Conservation (phyloP, 2,113 vertebrate species). For the Sinocyclocheilus maitianheensis region DNA sequence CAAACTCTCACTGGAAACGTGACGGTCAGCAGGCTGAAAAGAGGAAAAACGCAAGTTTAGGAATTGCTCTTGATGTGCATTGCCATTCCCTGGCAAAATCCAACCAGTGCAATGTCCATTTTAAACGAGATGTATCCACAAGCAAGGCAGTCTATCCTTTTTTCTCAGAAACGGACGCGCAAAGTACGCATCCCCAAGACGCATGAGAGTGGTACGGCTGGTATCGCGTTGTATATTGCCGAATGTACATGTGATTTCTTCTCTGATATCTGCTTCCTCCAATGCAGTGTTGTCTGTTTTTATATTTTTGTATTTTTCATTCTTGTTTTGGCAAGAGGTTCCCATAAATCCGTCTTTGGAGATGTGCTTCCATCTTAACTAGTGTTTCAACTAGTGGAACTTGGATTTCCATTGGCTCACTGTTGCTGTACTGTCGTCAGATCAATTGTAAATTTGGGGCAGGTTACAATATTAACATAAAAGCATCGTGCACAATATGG, state of each 20-base stretch:
- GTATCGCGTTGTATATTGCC: constrained; percentile 62
- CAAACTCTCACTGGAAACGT: constrained; percentile 68
- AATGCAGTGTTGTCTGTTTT: not conserved
- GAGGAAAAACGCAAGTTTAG: constrained; percentile 62
- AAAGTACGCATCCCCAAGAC: constrained; percentile 67
- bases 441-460: constrained; percentile 38
- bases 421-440: constrained; percentile 52
- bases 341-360: constrained; percentile 20
- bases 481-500: constrained; percentile 15
- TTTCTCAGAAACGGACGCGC: constrained; percentile 53
- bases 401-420: constrained; percentile 67
- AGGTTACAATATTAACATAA: constrained; percentile 31
- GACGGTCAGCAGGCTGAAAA: constrained; percentile 51
- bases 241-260: constrained; percentile 58
- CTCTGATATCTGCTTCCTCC: not conserved
- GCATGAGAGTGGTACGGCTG: constrained; percentile 69
- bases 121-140: constrained; percentile 59
- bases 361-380: constrained; percentile 47
- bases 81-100: not conserved
- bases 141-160: constrained; percentile 61
- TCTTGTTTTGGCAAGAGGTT: not conserved
- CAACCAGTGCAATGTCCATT: constrained; percentile 28
- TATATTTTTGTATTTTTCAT: not conserved
- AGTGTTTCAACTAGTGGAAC: constrained; percentile 74
- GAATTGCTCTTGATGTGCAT: constrained; percentile 54